A percentile compares a stretch with the other conserved stretches of the same genome.
These are phyloP conservation scores for Actinopyga echinites DNA, from an alignment of 53 echinoderm and acorn worm species.

Conservation along the genomic window DNA sequence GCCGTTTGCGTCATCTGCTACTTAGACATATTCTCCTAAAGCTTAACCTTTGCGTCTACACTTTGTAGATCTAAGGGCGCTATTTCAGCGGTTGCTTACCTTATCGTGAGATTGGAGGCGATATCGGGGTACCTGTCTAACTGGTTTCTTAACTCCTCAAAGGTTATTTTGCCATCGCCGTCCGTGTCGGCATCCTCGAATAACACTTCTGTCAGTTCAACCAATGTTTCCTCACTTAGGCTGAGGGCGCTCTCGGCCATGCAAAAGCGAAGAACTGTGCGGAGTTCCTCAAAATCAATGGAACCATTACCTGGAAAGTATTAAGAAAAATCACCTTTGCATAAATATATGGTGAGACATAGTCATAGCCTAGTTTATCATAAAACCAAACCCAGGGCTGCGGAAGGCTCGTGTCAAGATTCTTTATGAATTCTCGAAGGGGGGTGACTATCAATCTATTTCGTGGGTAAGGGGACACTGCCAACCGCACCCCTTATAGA, in stretches of 20 bases:
- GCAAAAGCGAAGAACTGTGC: conserved; percentile 78
- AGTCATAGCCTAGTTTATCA: neutral
- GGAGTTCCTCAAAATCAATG: conserved; percentile 79
- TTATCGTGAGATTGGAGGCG: conserved; percentile 78
- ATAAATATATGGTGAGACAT: neutral
- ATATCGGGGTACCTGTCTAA: conserved; percentile 79
- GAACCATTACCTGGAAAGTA: conserved; percentile 72
- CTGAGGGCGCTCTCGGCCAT: conserved; percentile 82
- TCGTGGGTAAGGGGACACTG: no score
- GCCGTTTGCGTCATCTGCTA: no score
- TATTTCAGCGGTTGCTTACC: conserved; percentile 39
- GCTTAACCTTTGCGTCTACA: no score
- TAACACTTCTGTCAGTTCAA: conserved; percentile 74
- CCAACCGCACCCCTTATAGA: no score
- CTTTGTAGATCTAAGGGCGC: no score
- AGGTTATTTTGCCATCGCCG: conserved; percentile 66
- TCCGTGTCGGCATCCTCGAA: conserved; percentile 83
- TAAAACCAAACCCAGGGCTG: no score
- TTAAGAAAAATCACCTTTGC: no score
- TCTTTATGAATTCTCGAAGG: no score
- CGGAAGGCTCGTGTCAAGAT: no score
- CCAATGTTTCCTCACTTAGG: conserved; percentile 70
- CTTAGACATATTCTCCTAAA: no score
- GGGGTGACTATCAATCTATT: no score
- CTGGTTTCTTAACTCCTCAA: conserved; percentile 73